A percentile compares a stretch with the other conserved stretches of the same genome.
Conservation (phyloP, 2,113 vertebrate genomes). For the Cryptomyrus ogoouensis region DNA sequence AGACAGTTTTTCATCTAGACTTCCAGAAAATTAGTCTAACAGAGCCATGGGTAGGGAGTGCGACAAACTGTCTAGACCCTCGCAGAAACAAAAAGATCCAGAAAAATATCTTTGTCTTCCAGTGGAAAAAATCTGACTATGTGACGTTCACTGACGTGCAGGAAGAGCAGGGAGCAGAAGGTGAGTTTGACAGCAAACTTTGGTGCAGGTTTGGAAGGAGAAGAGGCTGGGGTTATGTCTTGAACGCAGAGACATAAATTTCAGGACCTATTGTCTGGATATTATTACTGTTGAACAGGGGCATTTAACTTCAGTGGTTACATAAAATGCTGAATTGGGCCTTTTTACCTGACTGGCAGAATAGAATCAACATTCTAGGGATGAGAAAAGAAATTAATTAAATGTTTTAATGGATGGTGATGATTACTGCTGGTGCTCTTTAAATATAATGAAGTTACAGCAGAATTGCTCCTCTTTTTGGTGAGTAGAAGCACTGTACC, state of each 20-base stretch:
- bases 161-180: no score
- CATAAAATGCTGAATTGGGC: not conserved
- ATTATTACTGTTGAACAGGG: not conserved
- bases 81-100: no score
- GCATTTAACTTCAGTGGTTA: not conserved
- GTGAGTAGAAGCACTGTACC: not conserved
- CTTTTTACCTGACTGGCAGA: not conserved
- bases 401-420: not conserved
- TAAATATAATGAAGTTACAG: not conserved
- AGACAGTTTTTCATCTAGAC: no score
- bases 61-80: no score
- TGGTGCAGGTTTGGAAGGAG: no score
- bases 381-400: not conserved
- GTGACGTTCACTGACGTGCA: no score
- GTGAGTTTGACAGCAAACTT: no score
- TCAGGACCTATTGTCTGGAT: not conserved
- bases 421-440: not conserved
- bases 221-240: not conserved
- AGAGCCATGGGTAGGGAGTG: no score
- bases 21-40: no score
- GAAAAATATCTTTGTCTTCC: no score
- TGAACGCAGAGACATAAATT: not conserved
- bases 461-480: not conserved
- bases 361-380: not conserved
- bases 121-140: no score